These are phyloP conservation scores for Himalopsyche phryganea DNA, from an alignment of 1,140 invertebrate genomes.

Conservation along the genomic window DNA sequence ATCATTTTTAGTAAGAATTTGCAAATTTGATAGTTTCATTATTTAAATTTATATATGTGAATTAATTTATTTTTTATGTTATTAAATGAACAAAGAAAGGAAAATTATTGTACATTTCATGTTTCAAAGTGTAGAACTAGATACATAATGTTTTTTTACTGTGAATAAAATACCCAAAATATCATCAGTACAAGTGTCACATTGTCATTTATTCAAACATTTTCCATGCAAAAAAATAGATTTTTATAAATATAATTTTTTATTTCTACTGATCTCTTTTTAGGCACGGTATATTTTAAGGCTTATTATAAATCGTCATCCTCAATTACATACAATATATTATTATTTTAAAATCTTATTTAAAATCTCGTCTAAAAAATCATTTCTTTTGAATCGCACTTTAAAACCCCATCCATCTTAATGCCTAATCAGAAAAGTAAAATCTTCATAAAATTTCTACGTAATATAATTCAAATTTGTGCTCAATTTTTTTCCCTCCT, in stretches of 20 bases:
- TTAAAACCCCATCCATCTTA: background rate
- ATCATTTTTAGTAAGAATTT: no score
- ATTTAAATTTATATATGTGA: no score
- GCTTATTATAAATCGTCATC: background rate
- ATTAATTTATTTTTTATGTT: no score
- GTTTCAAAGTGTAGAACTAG: background rate
- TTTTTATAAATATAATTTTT: conserved; percentile 4
- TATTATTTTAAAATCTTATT: conserved; percentile 3
- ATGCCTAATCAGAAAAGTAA: background rate
- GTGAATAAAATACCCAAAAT: background rate
- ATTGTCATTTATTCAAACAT: background rate
- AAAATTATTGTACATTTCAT: no score
- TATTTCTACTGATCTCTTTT: background rate
- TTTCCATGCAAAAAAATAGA: conserved; percentile 4
- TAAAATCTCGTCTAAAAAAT: no score
- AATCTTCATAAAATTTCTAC: no score
- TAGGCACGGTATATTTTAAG: conserved; percentile 9
- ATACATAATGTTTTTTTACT: background rate
- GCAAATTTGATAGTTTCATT: no score
- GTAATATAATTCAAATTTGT: no score
- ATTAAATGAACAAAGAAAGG: no score
- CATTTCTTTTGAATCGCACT: background rate
- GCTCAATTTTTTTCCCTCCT: no score
- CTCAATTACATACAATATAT: background rate
- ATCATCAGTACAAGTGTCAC: background rate